Base-by-base conservation (phyloP, 2,888 invertebrate species). In the Charanyca ferruginea region DNA sequence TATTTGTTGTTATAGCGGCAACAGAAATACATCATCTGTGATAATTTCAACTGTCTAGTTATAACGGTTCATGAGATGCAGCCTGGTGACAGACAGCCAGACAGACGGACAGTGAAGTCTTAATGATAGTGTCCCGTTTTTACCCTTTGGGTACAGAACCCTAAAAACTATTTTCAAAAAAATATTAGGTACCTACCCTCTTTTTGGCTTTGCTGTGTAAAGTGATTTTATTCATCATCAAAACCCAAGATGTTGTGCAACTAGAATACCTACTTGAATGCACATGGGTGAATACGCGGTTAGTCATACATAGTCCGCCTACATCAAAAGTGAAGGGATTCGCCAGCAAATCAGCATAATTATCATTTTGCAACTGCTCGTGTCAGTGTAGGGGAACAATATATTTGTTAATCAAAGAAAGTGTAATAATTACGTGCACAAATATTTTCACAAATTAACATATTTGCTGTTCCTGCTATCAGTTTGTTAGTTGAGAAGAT, bases 241-340 rank as follows among this genome's bases (percentile, higher is more conserved):
- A 81, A 74, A 51, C 51, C 25, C 38, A 52, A 71, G n/a, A n/a
- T n/a, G 73, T 81, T 84, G 69, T 70, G 80, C 72, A 78, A 78
- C 52, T 51, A 64, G 55, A 58, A 58, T 73, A 57, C 65, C 58
- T 66, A 63, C 66, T 61, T 64, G 45, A 75, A 68, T 55, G 63
- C 67, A 78, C 72, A 77, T 67, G 62, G 54, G 58, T 82, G 71
- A 63, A 67, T 65, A 67, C 65, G 57, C 77, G 54, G 63, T 82
- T 78, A 81, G 79, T 82, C 78, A 80, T 81, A 75, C 78, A 80
- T 77, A 75, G 68, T 72, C 80, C 73, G 67, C 79, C 83, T 73
- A 77, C 84, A 74, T 71, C 6, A 7, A 62, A 84, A 84, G 85
- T 81, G 85, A 84, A 80, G 80, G 83, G 83, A 76, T 66, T 62